phyloP scores from a whole-genome alignment of 92 coral and sea anemone species.

The Porites rus region DNA sequence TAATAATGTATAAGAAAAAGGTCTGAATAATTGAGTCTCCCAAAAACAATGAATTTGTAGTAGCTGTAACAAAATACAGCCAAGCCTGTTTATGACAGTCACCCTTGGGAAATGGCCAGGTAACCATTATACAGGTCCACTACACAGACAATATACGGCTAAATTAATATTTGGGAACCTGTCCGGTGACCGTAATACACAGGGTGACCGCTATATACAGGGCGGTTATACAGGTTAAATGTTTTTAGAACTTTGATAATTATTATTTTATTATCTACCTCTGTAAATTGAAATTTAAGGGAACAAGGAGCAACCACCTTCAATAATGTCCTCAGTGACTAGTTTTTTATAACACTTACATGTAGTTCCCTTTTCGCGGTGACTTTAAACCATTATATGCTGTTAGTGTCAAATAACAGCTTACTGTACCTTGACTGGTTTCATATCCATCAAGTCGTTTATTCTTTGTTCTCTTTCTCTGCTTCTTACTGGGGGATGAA shows the following conservation, averaged over 20 bases:
- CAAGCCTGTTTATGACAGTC: not conserved
- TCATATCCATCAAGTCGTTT: conserved; percentile 6
- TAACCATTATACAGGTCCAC: too few species aligned
- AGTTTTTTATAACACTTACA: not conserved
- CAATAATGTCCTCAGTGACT: not conserved
- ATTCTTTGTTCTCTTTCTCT: not conserved
- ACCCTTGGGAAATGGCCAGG: too few species aligned
- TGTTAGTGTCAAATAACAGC: not conserved
- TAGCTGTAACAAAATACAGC: not conserved
- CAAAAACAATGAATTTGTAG: not conserved
- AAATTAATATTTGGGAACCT: not conserved
- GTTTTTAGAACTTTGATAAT: not conserved
- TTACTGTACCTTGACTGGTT: not conserved
- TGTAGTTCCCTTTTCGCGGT: not conserved
- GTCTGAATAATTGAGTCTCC: not conserved
- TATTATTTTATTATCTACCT: not conserved
- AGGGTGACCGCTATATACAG: too few species aligned
- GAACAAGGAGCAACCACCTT: not conserved
- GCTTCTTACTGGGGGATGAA: not conserved
- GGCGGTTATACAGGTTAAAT: not conserved
- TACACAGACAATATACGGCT: not conserved
- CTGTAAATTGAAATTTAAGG: not conserved
- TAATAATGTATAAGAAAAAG: not conserved
- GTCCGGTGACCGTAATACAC: not conserved
- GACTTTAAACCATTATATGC: not conserved